Evolutionary conservation across 37 sponge, comb jelly and placozoan species (phyloP).

Genomic region (Cliona cf. orientalis): DNA sequence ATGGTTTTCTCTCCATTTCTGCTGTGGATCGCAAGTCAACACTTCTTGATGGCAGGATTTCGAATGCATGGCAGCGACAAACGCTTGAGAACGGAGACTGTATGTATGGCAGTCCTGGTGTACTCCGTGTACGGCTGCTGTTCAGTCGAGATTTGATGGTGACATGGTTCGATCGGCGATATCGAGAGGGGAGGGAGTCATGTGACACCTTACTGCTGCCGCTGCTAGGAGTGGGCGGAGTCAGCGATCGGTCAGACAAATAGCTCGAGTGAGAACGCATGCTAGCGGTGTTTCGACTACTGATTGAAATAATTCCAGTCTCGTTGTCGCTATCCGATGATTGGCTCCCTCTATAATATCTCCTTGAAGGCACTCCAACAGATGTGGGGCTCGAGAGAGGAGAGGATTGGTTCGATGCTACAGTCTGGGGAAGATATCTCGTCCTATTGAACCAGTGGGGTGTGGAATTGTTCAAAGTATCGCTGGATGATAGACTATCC

Average conservation of each 20-base stretch:
- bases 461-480: background rate
- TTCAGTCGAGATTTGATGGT: background rate
- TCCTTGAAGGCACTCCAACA: background rate
- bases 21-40: background rate
- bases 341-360: background rate
- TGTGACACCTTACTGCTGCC: no score
- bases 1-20: no score
- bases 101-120: slow-evolving; percentile 14
- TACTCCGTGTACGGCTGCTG: background rate
- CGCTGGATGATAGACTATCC: no score
- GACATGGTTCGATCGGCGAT: no score
- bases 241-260: background rate
- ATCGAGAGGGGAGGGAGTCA: no score
- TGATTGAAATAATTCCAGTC: no score
- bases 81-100: slow-evolving; percentile 13
- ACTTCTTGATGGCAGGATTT: background rate
- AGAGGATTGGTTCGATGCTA: background rate
- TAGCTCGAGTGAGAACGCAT: background rate
- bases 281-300: no score
- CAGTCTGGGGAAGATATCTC: background rate
- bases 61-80: slow-evolving; percentile 32
- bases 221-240: background rate
- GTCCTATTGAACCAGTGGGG: background rate
- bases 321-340: no score
- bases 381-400: background rate